phyloP scores from a whole-genome alignment of 2,113 vertebrate species.

The Protobothrops mucrosquamatus region DNA sequence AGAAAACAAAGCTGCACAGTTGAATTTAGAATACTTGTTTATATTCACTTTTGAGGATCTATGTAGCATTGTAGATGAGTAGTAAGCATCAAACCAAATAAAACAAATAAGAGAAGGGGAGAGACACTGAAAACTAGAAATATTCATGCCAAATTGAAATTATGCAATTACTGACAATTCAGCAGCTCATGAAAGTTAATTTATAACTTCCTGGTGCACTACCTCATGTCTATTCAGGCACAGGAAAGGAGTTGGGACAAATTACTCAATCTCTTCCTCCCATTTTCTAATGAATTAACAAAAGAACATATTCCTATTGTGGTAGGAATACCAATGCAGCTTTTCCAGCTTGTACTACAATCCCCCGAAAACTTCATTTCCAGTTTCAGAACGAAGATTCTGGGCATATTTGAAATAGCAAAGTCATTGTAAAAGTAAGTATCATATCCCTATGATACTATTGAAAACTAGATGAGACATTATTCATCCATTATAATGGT shows the following conservation, averaged over 20 bases:
- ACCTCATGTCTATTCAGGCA: background rate
- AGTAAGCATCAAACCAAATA: background rate
- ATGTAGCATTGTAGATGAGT: background rate
- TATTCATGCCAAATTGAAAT: background rate
- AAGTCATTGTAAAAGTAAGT: background rate
- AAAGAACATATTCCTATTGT: background rate
- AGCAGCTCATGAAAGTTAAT: background rate
- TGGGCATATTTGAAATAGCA: background rate
- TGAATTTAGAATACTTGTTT: background rate
- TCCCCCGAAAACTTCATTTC: background rate
- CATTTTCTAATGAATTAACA: background rate
- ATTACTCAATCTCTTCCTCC: background rate
- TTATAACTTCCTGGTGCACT: background rate
- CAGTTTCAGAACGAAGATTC: background rate
- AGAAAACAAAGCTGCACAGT: background rate
- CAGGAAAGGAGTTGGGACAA: background rate
- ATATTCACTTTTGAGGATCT: background rate
- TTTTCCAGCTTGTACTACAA: background rate
- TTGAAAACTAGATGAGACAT: background rate
- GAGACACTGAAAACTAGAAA: background rate
- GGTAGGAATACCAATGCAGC: background rate
- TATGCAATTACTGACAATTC: background rate
- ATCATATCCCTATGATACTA: background rate
- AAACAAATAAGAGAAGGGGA: background rate
- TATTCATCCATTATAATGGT: background rate